A percentile compares a stretch with the other conserved stretches of the same genome.
Evolutionary conservation across 2,113 vertebrate species (phyloP).

Genomic region (Paedocypris sp.): DNA sequence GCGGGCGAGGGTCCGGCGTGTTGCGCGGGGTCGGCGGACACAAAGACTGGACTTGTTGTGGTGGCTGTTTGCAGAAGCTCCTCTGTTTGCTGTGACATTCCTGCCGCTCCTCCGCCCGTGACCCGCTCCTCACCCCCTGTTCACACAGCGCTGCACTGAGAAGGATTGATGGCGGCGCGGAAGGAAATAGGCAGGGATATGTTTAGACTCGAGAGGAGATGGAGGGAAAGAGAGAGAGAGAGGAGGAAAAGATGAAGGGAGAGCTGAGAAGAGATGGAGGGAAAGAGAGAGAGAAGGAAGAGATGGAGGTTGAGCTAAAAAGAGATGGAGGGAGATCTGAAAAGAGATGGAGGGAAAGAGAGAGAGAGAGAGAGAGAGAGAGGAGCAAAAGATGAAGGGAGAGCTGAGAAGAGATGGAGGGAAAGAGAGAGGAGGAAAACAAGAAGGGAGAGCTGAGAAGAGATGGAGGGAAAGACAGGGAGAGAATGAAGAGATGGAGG

Average conservation of each 20-base stretch:
- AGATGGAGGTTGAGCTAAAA: slow-evolving; percentile 75
- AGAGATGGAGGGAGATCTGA: too few species aligned
- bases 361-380: too few species aligned
- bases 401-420: too few species aligned
- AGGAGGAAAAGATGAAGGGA: slow-evolving; percentile 30
- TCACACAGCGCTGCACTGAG: slow-evolving; percentile 20
- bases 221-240: slow-evolving; percentile 28
- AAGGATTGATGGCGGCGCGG: slow-evolving; percentile 13
- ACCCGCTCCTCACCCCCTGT: slow-evolving; percentile 16
- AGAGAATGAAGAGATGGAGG: too few species aligned
- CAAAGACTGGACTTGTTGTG: slow-evolving; percentile 27
- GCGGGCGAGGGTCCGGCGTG: not conserved
- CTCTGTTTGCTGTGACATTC: slow-evolving; percentile 73
- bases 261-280: slow-evolving; percentile 10
- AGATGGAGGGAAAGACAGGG: too few species aligned
- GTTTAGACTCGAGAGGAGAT: slow-evolving; percentile 19
- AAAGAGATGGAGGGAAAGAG: too few species aligned
- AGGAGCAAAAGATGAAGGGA: too few species aligned
- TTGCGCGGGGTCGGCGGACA: not conserved
- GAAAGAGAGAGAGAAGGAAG: slow-evolving; percentile 48
- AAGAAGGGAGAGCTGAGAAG: too few species aligned
- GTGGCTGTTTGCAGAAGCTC: slow-evolving; percentile 50
- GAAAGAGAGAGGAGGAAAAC: too few species aligned
- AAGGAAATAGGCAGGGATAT: slow-evolving; percentile 34
- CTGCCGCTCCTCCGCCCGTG: slow-evolving; percentile 30